Evolutionary conservation across 2,113 vertebrate genomes (phyloP), one percentile per base, ranked within the genome.

Genomic region (Oenanthe melanoleuca): DNA sequence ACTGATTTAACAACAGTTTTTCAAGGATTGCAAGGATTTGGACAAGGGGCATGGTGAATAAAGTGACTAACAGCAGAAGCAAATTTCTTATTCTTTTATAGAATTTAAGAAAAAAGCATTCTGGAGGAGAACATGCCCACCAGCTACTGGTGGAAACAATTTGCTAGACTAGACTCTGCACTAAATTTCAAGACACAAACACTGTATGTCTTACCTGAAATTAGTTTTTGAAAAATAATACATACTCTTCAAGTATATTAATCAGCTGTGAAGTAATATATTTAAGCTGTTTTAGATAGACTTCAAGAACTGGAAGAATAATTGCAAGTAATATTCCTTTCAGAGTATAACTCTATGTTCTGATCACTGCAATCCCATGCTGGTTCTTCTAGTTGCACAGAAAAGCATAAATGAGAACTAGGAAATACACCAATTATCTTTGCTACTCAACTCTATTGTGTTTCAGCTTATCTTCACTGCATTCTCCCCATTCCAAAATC

Each of bases 401-500:
- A 42, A 93, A 50, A 94, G 3, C 3, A 34, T 88, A 53, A 14
- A 26, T 42, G 23, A 63, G 61, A 74, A 34, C 21, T 60, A 33
- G 12, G 18, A 33, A 49, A 61, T 47, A 40, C 8, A 5, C 20
- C 26, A 42, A 10, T 93, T 88, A 45, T 89, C 64, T 88, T 55
- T 84, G 28, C 5, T 88, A 26, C 49, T 49, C 40, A 81, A 73
- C 53, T 66, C 14, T 31, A 47, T 34, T 88, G 47, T 82, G 93
- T 80, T 70, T 86, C 80, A 72, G 28, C 18, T 95, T 94, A 44
- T 85, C n/a, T 87, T 77, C 59, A 79, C 64, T 74, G 52, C 79
- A 61, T 47, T 29, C 29, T 89, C 71, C 29, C n/a, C 28, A 22
- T 73, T 72, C 45, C 86, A 96, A 93, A 96, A 96, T 88, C 94